Evolutionary conservation across 2,797 vertebrate species (phyloP).

Genomic region (Oophaga sylvatica): DNA sequence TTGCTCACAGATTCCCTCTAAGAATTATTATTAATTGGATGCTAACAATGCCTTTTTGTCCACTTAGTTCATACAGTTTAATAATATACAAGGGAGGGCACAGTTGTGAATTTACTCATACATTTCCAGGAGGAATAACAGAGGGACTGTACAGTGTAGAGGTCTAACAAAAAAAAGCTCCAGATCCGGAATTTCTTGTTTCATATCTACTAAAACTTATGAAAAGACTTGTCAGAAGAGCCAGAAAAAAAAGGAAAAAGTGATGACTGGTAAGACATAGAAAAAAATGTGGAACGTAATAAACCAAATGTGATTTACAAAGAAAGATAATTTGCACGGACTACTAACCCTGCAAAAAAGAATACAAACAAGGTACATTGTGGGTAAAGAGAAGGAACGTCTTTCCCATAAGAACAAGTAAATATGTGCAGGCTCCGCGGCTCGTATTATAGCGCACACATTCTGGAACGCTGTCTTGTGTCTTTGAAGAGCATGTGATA

Average conservation of each 20-base stretch:
- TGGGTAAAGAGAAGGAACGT: background rate
- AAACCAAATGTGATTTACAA: background rate
- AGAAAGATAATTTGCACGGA: background rate
- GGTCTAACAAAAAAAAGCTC: too few relatives aligned
- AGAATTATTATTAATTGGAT: too few relatives aligned
- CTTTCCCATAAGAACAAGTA: slow-evolving; percentile 10
- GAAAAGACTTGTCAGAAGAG: too few relatives aligned
- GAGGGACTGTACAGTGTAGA: too few relatives aligned
- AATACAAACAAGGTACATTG: background rate
- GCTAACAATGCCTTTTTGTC: too few relatives aligned
- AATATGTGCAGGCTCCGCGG: background rate
- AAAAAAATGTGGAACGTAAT: background rate
- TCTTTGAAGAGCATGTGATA: slow-evolving; percentile 50
- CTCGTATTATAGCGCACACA: background rate
- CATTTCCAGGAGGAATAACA: too few relatives aligned
- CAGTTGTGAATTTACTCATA: too few relatives aligned
- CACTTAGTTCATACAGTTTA: too few relatives aligned
- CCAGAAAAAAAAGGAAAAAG: background rate
- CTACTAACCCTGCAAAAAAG: background rate
- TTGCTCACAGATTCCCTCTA: too few relatives aligned
- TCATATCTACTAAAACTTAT: too few relatives aligned
- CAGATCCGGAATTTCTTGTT: too few relatives aligned
- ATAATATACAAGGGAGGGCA: too few relatives aligned
- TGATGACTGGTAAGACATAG: background rate
- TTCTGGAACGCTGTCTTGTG: slow-evolving; percentile 44